Base-by-base conservation (phyloP, 2,888 invertebrate genomes). In the Apotomis capreana region DNA sequence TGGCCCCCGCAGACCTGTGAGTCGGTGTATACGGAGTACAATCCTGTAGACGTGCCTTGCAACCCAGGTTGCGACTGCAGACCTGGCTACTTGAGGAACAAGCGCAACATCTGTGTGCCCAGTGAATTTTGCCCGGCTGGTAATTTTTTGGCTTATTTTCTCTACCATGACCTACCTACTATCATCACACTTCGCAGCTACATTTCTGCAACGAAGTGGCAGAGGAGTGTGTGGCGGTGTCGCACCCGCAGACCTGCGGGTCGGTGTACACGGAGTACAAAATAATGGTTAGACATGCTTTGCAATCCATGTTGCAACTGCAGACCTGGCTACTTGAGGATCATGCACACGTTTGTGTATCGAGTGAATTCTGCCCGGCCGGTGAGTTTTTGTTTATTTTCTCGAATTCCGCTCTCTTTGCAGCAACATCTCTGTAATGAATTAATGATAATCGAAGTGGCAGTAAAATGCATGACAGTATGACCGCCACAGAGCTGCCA, bases 401-500 rank as follows among this genome's bases (percentile, higher is more conserved):
- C 76, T 79, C 4, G 76, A 70, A 26, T 26, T 26, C 12, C 51
- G 2, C 26, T 26, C 26, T 26, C 26, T 26, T 26, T 76, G 0
- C 81, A 82, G 54, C 81, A 78, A 5, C 75, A 81, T 0, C 84
- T 83, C 0, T 85, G 84, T 59, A 70, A 8, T n/a, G n/a, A n/a
- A n/a, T n/a, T n/a, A n/a, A n/a, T 44, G 44, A 0, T 5, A 44
- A 44, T 6, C 44, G 44, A 44, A 44, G 44, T 44, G 44, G 44
- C 44, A 44, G 44, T 44, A 8, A 8, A 44, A 8, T 44, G 44
- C 8, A 8, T 8, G 44, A 44, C 44, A 8, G 44, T 44, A 2
- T 44, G 44, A 3, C 44, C 44, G 44, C 44, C 44, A 8, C 44
- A 44, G 44, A 44, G 6, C 44, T 44, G 44, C 44, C 3, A 44